Percentiles rank a stretch among this genome's conserved stretches.
phyloP scores from a whole-genome alignment of 2,113 vertebrate species.

The Turnix velox region DNA sequence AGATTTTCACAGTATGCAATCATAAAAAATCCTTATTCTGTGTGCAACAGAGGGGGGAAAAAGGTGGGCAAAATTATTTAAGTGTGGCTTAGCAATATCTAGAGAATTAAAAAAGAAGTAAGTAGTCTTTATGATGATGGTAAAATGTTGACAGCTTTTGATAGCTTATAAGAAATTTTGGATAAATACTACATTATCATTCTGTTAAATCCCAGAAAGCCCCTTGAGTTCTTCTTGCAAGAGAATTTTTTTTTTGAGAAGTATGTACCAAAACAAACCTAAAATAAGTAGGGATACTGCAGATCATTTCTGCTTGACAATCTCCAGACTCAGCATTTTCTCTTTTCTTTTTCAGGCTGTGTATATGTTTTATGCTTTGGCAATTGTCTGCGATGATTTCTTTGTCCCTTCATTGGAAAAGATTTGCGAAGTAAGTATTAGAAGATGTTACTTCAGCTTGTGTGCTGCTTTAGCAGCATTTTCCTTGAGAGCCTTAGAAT shows the following conservation, averaged over 20 bases:
- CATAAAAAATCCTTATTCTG: neutral
- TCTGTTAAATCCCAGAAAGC: neutral
- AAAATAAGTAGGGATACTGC: neutral
- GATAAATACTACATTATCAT: neutral
- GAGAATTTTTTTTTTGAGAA: neutral
- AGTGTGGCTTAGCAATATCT: neutral
- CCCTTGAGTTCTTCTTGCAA: neutral
- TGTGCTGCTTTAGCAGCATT: neutral
- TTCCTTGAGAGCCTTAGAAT: neutral
- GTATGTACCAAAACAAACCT: neutral
- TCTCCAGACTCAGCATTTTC: neutral
- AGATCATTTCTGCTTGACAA: neutral
- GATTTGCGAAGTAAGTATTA: slow-evolving; percentile 87
- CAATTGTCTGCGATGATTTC: slow-evolving; percentile 96
- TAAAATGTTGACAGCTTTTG: neutral
- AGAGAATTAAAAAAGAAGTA: neutral
- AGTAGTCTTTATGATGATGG: neutral
- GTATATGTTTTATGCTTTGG: slow-evolving; percentile 98
- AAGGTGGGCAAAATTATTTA: neutral
- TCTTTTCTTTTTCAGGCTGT: slow-evolving; percentile 80
- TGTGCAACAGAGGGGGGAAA: rapidly evolving
- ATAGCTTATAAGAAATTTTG: neutral
- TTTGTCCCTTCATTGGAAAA: slow-evolving; percentile 96
- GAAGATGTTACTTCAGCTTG: neutral
- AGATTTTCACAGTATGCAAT: neutral